Percentiles rank a stretch among this genome's conserved stretches.
Conservation (phyloP, 2,797 vertebrate species). For the Aulostomus chinensis region DNA sequence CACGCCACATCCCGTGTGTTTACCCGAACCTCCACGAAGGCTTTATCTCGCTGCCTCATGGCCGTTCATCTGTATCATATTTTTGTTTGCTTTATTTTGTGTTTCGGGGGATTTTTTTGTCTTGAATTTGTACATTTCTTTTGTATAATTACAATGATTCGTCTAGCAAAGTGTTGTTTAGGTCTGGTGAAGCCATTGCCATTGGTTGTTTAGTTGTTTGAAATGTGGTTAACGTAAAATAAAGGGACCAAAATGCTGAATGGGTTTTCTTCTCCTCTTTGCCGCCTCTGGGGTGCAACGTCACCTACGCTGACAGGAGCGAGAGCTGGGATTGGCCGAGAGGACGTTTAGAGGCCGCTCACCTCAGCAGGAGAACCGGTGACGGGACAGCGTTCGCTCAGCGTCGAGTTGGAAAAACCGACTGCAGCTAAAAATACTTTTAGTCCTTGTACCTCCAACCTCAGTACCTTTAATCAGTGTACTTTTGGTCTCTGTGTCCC, state of each 20-base stretch:
- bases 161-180: slow-evolving; percentile 79
- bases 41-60: slow-evolving; percentile 40
- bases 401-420: too few species aligned
- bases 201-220: slow-evolving; percentile 84
- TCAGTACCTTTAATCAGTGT: too few species aligned
- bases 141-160: slow-evolving; percentile 69
- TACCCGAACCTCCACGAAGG: too few species aligned
- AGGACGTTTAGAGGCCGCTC: too few species aligned
- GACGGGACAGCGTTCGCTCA: too few species aligned
- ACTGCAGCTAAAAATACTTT: too few species aligned
- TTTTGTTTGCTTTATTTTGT: slow-evolving; percentile 9
- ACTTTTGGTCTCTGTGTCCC: too few species aligned
- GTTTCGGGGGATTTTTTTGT: slow-evolving; percentile 23
- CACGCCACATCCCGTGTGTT: too few species aligned
- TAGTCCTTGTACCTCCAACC: too few species aligned
- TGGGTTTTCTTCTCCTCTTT: slow-evolving; percentile 7
- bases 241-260: slow-evolving; percentile 84
- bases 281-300: background rate
- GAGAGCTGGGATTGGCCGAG: too few species aligned
- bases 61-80: slow-evolving; percentile 47
- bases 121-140: slow-evolving; percentile 64
- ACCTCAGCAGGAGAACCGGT: too few species aligned
- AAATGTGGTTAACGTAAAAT: slow-evolving; percentile 83
- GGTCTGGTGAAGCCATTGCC: slow-evolving; percentile 78
- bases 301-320: too few species aligned